Conservation (phyloP, 2,888 invertebrate species). For the Sthenelais limicola region DNA sequence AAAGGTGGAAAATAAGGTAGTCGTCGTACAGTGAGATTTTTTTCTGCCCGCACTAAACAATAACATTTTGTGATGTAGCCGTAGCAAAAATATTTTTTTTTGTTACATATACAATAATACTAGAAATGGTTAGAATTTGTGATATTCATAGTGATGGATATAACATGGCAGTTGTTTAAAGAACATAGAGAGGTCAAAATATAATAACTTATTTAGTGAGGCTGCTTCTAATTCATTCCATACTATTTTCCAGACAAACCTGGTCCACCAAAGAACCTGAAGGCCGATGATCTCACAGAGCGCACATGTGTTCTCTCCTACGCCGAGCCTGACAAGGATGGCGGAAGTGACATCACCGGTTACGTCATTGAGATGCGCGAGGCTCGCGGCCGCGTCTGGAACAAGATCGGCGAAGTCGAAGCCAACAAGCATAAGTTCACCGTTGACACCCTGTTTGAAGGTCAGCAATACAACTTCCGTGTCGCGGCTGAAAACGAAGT, state of each 20-base stretch:
- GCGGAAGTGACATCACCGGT: constrained; percentile 66
- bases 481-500: constrained; percentile 83
- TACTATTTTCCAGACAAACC: constrained; percentile 56
- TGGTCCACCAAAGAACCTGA: constrained; percentile 58
- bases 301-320: constrained; percentile 61
- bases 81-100: too few relatives aligned
- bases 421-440: constrained; percentile 49
- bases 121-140: too few relatives aligned
- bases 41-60: too few relatives aligned
- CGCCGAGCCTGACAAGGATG: constrained; percentile 63
- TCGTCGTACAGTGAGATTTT: too few relatives aligned
- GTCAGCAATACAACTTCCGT: constrained; percentile 83
- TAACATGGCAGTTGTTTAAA: too few relatives aligned
- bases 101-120: too few relatives aligned
- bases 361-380: constrained; percentile 84
- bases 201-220: neutral
- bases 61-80: too few relatives aligned
- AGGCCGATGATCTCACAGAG: constrained; percentile 63
- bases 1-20: too few relatives aligned
- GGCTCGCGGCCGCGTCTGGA: constrained; percentile 60
- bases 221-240: neutral
- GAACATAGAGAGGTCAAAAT: neutral
- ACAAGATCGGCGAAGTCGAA: constrained; percentile 57
- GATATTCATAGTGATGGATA: too few relatives aligned
- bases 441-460: constrained; percentile 48